phyloP scores from a whole-genome alignment of 2,888 invertebrate species.

The Himalopsyche kuldschensis region DNA sequence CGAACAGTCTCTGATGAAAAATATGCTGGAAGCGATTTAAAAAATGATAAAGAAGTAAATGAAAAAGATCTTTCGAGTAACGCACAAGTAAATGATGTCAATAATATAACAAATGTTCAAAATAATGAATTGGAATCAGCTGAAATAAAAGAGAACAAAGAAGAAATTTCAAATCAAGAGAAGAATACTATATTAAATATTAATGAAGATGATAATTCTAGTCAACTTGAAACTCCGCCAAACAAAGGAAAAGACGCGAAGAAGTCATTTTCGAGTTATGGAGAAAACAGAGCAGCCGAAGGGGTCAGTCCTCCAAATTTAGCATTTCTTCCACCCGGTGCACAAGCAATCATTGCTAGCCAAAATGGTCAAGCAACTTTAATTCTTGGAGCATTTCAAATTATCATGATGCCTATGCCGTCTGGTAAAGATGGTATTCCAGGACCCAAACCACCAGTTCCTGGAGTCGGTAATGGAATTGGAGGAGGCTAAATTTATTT shows the following conservation, averaged over 20 bases:
- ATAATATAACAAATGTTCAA: not conserved
- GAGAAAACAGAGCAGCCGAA: not conserved
- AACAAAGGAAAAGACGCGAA: not conserved
- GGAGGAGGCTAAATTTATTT: not conserved
- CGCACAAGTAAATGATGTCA: too few species aligned
- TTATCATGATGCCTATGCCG: constrained; percentile 21
- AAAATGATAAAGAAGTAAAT: not conserved
- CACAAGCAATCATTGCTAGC: not conserved
- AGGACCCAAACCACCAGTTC: not conserved
- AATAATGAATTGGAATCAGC: not conserved
- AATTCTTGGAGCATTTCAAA: constrained; percentile 26
- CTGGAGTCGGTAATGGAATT: not conserved
- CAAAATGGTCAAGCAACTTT: constrained; percentile 24
- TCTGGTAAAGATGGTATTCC: not conserved
- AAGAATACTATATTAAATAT: not conserved
- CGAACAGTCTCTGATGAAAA: not conserved
- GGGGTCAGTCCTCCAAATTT: not conserved
- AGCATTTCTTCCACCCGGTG: constrained; percentile 7
- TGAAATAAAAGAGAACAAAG: not conserved
- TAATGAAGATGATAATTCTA: not conserved
- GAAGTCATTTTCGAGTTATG: not conserved
- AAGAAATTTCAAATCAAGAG: not conserved
- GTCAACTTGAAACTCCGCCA: not conserved
- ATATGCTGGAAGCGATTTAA: not conserved
- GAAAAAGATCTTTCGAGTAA: not conserved